Percentiles rank a stretch among this genome's conserved stretches.
These are phyloP conservation scores for Oryzias curvinotus DNA, from an alignment of 2,113 vertebrate species.

Conservation along the genomic window DNA sequence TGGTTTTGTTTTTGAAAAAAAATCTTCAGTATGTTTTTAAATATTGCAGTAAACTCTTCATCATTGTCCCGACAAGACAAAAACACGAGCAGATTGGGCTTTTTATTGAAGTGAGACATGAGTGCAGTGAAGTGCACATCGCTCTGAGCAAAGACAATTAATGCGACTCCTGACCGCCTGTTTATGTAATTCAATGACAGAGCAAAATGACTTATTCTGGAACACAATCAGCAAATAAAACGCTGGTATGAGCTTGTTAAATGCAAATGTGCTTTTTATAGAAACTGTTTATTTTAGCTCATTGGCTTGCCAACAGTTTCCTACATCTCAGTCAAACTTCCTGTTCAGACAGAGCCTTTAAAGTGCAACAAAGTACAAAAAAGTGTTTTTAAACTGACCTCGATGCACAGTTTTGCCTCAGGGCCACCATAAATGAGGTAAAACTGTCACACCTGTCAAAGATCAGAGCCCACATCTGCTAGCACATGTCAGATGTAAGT, in stretches of 20 bases:
- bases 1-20: too few relatives aligned
- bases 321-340: not conserved
- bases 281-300: slow-evolving; percentile 16
- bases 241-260: slow-evolving; percentile 11
- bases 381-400: slow-evolving; percentile 9
- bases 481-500: slow-evolving; percentile 71
- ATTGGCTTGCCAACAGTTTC: slow-evolving; percentile 17
- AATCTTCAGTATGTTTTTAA: too few relatives aligned
- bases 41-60: too few relatives aligned
- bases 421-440: slow-evolving; percentile 26
- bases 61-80: too few relatives aligned
- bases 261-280: slow-evolving; percentile 1
- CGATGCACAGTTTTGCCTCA: not conserved
- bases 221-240: not conserved
- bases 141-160: not conserved
- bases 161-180: not conserved
- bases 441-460: slow-evolving; percentile 39
- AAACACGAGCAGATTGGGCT: too few relatives aligned
- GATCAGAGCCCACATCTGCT: slow-evolving; percentile 50
- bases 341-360: not conserved
- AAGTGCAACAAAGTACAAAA: not conserved
- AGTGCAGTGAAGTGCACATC: not conserved
- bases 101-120: too few relatives aligned
- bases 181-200: too few relatives aligned
- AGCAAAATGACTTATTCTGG: slow-evolving; percentile 5